Percentiles rank a stretch among this genome's conserved stretches.
These are phyloP conservation scores for Aphelocoma californica DNA, from an alignment of 2,797 vertebrate genomes.

Conservation along the genomic window DNA sequence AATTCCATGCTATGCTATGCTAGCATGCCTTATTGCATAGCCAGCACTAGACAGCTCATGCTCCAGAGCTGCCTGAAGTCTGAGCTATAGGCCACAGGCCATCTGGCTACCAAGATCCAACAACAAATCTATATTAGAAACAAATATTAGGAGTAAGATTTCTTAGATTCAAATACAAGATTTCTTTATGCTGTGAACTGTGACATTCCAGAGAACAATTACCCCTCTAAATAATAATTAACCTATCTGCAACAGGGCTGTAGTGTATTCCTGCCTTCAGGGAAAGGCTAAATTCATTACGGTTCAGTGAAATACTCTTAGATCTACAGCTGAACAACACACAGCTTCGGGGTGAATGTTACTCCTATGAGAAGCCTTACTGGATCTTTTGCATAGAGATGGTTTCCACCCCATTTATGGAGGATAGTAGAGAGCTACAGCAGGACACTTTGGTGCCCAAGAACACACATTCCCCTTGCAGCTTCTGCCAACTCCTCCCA, in stretches of 20 bases:
- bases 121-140: neutral
- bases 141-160: neutral
- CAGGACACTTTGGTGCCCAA: neutral
- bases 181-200: neutral
- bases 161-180: neutral
- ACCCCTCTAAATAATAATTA: slow-evolving; percentile 35
- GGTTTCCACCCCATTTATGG: neutral
- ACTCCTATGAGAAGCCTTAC: neutral
- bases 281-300: neutral
- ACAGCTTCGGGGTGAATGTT: neutral
- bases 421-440: neutral
- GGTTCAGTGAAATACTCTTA: neutral
- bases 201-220: neutral
- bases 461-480: neutral
- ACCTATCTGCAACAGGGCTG: neutral
- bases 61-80: neutral
- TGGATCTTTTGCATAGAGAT: neutral
- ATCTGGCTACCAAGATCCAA: neutral
- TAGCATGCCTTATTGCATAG: neutral
- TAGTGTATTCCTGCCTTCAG: neutral
- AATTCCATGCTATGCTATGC: neutral
- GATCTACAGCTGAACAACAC: neutral
- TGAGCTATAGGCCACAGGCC: neutral
- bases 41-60: neutral
- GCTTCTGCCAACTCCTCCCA: neutral